These are phyloP conservation scores for Triplophysa tibetana DNA, from an alignment of 2,113 vertebrate genomes.

Conservation along the genomic window DNA sequence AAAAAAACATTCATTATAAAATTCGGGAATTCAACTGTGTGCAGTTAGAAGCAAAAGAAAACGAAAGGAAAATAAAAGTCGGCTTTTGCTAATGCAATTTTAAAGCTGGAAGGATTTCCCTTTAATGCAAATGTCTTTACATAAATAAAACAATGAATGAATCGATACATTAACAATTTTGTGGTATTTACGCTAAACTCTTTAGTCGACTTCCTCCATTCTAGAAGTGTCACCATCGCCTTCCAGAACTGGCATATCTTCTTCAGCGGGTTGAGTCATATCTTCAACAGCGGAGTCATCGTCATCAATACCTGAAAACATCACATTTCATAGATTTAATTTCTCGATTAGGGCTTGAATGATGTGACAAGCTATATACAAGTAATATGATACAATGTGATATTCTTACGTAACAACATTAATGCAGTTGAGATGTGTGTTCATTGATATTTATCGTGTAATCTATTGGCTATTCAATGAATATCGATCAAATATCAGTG, in stretches of 20 bases:
- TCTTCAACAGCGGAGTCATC: slow-evolving; percentile 76
- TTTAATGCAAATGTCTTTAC: slow-evolving; percentile 22
- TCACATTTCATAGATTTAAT: slow-evolving; percentile 1
- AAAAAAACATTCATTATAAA: slow-evolving; percentile 67
- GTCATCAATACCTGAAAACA: slow-evolving; percentile 74
- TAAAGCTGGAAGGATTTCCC: slow-evolving; percentile 16
- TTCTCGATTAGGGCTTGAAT: not conserved
- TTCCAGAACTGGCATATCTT: slow-evolving; percentile 81
- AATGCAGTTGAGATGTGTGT: too few species aligned
- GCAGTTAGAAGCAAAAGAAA: not conserved
- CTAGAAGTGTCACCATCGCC: slow-evolving; percentile 80
- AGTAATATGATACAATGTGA: not conserved
- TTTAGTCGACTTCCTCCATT: slow-evolving; percentile 82
- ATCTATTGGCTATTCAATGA: too few species aligned
- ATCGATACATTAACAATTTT: slow-evolving; percentile 35
- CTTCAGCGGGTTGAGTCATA: slow-evolving; percentile 68
- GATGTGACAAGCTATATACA: not conserved
- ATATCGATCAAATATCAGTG: not conserved
- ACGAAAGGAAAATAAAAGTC: not conserved
- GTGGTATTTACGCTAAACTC: slow-evolving; percentile 29
- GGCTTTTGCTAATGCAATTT: not conserved
- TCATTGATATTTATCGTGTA: too few species aligned
- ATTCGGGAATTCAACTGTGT: slow-evolving; percentile 48
- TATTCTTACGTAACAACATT: not conserved
- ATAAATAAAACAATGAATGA: slow-evolving; percentile 10